Evolutionary conservation across 2,888 invertebrate species (phyloP).

Genomic region (Drosophila sordidula): DNA sequence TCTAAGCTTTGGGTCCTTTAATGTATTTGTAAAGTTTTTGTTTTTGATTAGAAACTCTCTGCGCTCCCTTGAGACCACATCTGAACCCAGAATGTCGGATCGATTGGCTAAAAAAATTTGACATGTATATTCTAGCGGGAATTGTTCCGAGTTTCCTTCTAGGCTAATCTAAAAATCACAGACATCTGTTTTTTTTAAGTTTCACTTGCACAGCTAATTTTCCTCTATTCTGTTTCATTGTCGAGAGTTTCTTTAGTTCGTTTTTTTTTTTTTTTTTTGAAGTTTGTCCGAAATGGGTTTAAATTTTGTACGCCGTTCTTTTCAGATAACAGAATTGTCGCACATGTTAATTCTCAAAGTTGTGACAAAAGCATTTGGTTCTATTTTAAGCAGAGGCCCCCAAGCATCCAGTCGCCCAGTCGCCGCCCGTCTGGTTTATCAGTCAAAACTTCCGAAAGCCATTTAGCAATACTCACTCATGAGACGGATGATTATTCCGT

Average conservation of each 20-base stretch:
- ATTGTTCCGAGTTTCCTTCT: neutral
- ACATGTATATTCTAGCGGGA: slow-evolving; percentile 8
- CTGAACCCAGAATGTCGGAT: neutral
- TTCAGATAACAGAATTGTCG: slow-evolving; percentile 37
- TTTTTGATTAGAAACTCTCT: too few relatives aligned
- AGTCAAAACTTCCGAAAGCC: slow-evolving; percentile 52
- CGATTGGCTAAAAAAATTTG: neutral
- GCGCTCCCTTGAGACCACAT: neutral
- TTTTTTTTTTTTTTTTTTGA: slow-evolving; percentile 6
- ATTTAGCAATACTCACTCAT: slow-evolving; percentile 42
- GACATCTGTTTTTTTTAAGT: slow-evolving; percentile 51
- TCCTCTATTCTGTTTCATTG: slow-evolving; percentile 10
- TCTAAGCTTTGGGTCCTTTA: too few relatives aligned
- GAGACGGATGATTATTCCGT: slow-evolving; percentile 10
- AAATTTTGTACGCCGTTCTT: slow-evolving; percentile 9
- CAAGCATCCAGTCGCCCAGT: slow-evolving; percentile 1
- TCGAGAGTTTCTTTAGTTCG: slow-evolving; percentile 5
- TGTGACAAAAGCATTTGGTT: slow-evolving; percentile 42
- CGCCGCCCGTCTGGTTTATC: slow-evolving; percentile 38
- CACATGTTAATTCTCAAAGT: slow-evolving; percentile 50
- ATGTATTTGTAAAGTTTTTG: too few relatives aligned
- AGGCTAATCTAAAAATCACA: slow-evolving; percentile 24
- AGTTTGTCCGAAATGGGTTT: slow-evolving; percentile 21
- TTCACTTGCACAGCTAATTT: slow-evolving; percentile 7
- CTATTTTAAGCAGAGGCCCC: slow-evolving; percentile 38